Base-by-base conservation (phyloP, 2,113 vertebrate species). In the Stigmatopora argus region DNA sequence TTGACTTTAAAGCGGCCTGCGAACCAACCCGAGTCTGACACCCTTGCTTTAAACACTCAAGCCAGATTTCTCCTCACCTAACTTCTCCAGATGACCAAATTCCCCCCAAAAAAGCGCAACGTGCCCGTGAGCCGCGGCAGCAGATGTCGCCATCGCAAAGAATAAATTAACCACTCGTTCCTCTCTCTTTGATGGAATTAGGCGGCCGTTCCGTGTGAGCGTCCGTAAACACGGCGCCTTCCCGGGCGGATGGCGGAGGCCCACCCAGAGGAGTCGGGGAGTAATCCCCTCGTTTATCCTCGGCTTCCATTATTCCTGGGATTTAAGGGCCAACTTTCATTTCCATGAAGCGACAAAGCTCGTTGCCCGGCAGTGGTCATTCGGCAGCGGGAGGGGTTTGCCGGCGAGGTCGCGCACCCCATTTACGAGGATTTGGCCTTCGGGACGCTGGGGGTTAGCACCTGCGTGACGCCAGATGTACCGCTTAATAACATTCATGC, bases 101-200 rank as follows among this genome's bases (percentile, higher is more conserved):
- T 83, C 26, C 26, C 26, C 26, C 26, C 73, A 83, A 86, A 90
- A 87, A 90, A 88, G 89, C 89, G 88, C 89, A 90, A 88, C 88
- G 88, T 89, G 89, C 90, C 84, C 89, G 86, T 87, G 87, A 90
- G 88, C 88, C 86, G 84, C 86, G 71, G 38, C 15, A 80, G 73
- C 76, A 41, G 38, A 41, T 41, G 38, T 41, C 9, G 38, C 38
- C 6, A 10, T 41, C 84, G 80, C 79, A 76, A 83, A 80, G 94
- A 96, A 96, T 97, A 97, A 94, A 97, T 97, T 95, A 96, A 96
- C 96, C 93, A 91, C 89, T 94, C 90, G 94, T 94, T 95, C 96
- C 90, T 90, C 72, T 85, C 91, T 86, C 95, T 97, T 98, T 97
- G 96, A 97, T 95, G 95, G 96, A 94, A 97, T 97, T 98, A 98